Evolutionary conservation across 1,140 invertebrate genomes (phyloP).

Genomic region (Drosophila grimshawi): DNA sequence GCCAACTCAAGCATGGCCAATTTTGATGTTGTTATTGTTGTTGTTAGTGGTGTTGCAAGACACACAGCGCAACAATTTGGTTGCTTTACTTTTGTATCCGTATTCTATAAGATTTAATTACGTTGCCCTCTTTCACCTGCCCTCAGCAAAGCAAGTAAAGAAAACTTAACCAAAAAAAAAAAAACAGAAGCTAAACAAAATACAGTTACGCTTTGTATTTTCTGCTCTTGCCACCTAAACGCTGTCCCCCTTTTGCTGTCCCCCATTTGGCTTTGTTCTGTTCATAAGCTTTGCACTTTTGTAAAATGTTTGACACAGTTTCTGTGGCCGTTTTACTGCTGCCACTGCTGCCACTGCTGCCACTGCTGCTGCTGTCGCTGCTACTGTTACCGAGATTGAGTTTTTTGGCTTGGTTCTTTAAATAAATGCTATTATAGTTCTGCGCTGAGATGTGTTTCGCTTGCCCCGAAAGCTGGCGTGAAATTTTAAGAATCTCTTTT

Average conservation of each 20-base stretch:
- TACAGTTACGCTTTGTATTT: conserved; percentile 79
- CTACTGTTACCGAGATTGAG: conserved; percentile 48
- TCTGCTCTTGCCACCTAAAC: conserved; percentile 63
- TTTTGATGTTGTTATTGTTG: conserved; percentile 37
- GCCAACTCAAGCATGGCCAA: conserved; percentile 64
- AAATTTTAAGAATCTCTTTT: conserved; percentile 48
- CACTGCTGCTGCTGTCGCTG: conserved; percentile 3
- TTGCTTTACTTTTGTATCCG: conserved; percentile 40
- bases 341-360: conserved; percentile 6
- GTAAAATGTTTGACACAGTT: conserved; percentile 80
- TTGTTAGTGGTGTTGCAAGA: conserved; percentile 49
- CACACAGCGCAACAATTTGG: conserved; percentile 42
- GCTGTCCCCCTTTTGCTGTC: conserved; percentile 68
- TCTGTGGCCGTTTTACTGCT: conserved; percentile 48
- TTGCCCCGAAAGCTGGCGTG: conserved; percentile 62
- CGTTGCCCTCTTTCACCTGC: conserved; percentile 45
- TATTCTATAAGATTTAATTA: conserved; percentile 79
- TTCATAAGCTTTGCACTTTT: conserved; percentile 69
- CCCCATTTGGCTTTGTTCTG: conserved; percentile 78
- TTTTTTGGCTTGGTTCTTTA: conserved; percentile 73
- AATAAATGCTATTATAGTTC: conserved; percentile 72
- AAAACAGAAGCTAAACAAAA: conserved; percentile 11
- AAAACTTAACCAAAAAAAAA: conserved; percentile 4
- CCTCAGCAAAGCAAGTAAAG: conserved; percentile 2
- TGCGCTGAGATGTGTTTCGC: conserved; percentile 57